Conservation (phyloP, 2,797 vertebrate genomes). For the Alauda arvensis region DNA sequence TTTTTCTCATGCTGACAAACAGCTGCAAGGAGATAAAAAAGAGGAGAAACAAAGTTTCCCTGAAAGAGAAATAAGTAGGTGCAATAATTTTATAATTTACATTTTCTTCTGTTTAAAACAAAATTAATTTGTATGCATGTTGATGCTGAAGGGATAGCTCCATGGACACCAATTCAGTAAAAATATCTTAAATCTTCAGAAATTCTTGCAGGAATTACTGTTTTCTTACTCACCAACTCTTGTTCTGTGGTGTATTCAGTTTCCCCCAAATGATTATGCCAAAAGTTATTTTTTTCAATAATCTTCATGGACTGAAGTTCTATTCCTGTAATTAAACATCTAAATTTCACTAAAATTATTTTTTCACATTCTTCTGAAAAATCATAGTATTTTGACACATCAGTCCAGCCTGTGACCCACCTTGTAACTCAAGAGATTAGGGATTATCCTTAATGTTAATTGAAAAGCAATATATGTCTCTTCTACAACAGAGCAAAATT, state of each 20-base stretch:
- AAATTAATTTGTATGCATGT: background rate
- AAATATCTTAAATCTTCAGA: background rate
- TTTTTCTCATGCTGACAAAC: background rate
- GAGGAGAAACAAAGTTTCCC: background rate
- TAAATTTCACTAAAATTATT: background rate
- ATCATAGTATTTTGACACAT: background rate
- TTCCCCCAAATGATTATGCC: background rate
- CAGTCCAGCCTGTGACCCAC: background rate
- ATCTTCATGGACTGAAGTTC: background rate
- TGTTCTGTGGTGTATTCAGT: background rate
- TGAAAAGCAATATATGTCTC: background rate
- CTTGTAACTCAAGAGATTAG: background rate
- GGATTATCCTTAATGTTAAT: background rate
- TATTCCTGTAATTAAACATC: background rate
- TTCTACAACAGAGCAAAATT: background rate
- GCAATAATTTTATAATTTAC: background rate
- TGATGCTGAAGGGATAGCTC: background rate
- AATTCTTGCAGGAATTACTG: background rate
- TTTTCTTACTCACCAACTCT: background rate
- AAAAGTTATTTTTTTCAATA: background rate
- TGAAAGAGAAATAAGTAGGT: background rate
- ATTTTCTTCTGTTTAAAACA: conserved; percentile 3
- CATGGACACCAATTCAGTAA: background rate
- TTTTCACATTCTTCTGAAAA: background rate
- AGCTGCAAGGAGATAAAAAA: background rate